phyloP scores from a whole-genome alignment of 2,797 vertebrate genomes.

The Crotalus adamanteus region DNA sequence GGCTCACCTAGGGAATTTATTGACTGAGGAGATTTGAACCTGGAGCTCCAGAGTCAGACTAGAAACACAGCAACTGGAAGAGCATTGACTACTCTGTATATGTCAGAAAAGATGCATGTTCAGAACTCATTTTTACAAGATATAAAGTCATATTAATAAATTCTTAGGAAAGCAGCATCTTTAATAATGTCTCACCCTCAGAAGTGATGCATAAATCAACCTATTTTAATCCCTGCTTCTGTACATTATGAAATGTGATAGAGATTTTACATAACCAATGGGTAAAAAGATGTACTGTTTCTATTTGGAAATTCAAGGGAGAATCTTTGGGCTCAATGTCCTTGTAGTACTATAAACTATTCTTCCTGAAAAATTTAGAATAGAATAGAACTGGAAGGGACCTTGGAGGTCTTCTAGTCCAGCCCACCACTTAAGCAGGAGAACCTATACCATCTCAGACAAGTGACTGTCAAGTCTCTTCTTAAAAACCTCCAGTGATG shows the following conservation, averaged over 20 bases:
- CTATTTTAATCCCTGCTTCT: background rate
- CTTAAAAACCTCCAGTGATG: no score
- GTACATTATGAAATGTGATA: background rate
- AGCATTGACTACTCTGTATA: background rate
- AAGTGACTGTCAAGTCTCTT: no score
- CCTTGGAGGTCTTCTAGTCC: no score
- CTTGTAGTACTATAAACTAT: slow-evolving; percentile 28
- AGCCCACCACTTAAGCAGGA: no score
- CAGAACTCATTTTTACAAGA: background rate
- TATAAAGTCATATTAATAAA: background rate
- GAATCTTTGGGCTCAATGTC: slow-evolving; percentile 7
- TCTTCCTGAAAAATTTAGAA: background rate
- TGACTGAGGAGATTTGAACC: background rate
- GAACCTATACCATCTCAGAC: no score
- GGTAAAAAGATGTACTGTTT: slow-evolving; percentile 4
- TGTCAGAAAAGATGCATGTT: background rate
- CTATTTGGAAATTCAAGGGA: slow-evolving; percentile 10
- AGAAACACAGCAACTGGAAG: background rate
- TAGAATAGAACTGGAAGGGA: no score
- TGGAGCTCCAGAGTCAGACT: background rate
- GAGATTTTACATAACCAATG: background rate
- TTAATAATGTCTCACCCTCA: background rate
- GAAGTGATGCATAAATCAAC: background rate
- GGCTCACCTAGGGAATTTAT: background rate
- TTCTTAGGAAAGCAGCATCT: background rate